These are phyloP conservation scores for Turritopsis rubra DNA, from an alignment of 30 jellyfish, hydroid and myxozoan genomes.

Conservation along the genomic window DNA sequence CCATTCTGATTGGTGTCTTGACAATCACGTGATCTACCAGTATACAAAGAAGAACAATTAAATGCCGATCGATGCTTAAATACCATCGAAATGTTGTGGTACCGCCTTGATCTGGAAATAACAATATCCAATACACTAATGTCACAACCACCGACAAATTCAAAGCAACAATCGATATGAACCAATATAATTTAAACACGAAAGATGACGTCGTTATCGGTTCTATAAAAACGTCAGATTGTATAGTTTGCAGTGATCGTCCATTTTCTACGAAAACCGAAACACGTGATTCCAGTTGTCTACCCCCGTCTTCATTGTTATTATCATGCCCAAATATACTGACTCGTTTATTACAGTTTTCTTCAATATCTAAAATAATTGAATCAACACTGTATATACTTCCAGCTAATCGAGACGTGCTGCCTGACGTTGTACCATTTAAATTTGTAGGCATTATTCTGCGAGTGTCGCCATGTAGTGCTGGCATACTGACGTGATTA, in stretches of 20 bases:
- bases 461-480: background rate
- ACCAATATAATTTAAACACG: constrained; percentile 13
- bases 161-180: constrained; percentile 15
- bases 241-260: background rate
- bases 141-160: background rate
- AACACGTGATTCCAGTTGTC: background rate
- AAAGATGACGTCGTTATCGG: background rate
- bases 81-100: constrained; percentile 10
- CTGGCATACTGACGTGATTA: background rate
- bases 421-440: background rate
- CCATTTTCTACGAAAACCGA: background rate
- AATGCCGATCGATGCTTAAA: constrained; percentile 19
- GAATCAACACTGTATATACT: constrained; percentile 29
- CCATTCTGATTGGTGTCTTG: constrained; percentile 25
- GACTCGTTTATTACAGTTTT: constrained; percentile 19
- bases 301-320: background rate
- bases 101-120: background rate
- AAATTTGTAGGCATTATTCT: background rate
- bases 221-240: constrained; percentile 13
- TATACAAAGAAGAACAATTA: constrained; percentile 2
- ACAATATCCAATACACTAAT: constrained; percentile 17
- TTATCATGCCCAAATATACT: background rate
- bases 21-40: constrained; percentile 23
- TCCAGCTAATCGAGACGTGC: background rate
- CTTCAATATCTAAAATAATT: constrained; percentile 28